phyloP scores from a whole-genome alignment of 2,888 invertebrate species.

The Meliscaeva auricollis region DNA sequence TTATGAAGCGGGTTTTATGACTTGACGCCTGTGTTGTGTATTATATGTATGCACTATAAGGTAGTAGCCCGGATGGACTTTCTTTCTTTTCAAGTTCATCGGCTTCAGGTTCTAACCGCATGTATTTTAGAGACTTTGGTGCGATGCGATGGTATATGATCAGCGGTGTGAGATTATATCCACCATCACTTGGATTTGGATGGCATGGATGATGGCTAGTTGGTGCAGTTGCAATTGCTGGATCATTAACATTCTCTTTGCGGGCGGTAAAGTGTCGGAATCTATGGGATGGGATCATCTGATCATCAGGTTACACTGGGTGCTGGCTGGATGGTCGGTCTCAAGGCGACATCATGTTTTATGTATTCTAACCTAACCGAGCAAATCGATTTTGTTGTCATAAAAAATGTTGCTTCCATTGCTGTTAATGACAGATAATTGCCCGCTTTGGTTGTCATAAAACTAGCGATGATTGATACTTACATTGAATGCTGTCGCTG shows the following conservation, averaged over 20 bases:
- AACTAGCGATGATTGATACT: slow-evolving; percentile 66
- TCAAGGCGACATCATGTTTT: slow-evolving; percentile 68
- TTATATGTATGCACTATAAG: slow-evolving; percentile 16
- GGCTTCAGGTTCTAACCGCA: slow-evolving; percentile 35
- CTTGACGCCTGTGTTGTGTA: slow-evolving; percentile 42
- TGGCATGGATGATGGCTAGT: neutral
- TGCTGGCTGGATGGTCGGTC: slow-evolving; percentile 8
- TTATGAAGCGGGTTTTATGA: slow-evolving; percentile 68
- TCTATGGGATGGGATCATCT: slow-evolving; percentile 59
- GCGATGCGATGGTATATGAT: slow-evolving; percentile 43
- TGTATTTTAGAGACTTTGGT: slow-evolving; percentile 9
- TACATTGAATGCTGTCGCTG: slow-evolving; percentile 15
- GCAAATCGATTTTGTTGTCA: slow-evolving; percentile 71
- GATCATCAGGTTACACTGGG: slow-evolving; percentile 39
- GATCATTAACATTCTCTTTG: slow-evolving; percentile 70
- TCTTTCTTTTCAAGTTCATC: slow-evolving; percentile 69
- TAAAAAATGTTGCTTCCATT: slow-evolving; percentile 61
- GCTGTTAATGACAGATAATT: slow-evolving; percentile 73
- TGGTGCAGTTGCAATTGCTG: slow-evolving; percentile 44
- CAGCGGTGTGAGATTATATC: slow-evolving; percentile 48
- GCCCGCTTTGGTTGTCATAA: slow-evolving; percentile 58
- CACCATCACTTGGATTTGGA: neutral
- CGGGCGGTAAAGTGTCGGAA: slow-evolving; percentile 66
- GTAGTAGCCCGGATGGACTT: slow-evolving; percentile 51
- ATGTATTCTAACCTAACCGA: slow-evolving; percentile 43